Base-by-base conservation (phyloP, 2,113 vertebrate genomes). In the Nothobranchius kuhntae region DNA sequence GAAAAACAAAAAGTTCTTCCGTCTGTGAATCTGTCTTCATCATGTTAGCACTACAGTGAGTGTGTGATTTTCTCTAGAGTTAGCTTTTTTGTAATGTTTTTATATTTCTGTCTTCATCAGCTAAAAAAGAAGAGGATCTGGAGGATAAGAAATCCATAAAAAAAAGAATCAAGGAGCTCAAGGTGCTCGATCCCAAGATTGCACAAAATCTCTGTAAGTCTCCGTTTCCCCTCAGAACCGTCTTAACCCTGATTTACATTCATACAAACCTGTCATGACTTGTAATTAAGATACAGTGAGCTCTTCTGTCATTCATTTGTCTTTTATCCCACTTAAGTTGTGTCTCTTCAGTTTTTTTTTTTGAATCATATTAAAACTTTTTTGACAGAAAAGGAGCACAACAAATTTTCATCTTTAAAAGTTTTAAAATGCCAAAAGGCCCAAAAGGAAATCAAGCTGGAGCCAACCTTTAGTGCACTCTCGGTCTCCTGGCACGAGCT, bases 161-260 rank as follows among this genome's bases (percentile, higher is more conserved):
- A 90, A 99, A 96, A 85, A 92, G 93, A 91, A 96, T 98, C 82
- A 99, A 97, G 86, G 94, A 95, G 88, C 94, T 99, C 61, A 99
- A 98, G 90, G 95, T 99, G 83, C 90, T 99, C 40, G 96, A 99
- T 85, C 91, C 95, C 14, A 99, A 98, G 93, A 95, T 95, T 83
- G 96, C 98, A 8, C 97, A 99, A 89, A 99, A 99, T 88, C 92
- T 99, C 36, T 99, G 97, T 99, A 91, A 95, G 98, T 96, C 77
- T 77, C 50, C 44, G 21, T 63, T 67, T 75, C 59, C 47, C 59
- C 30, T 61, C 17, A 35, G 24, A n/a, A 35, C 40, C 12, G 9
- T 68, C 14, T 15, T 38, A 21, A 24, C 30, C 10, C 57, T 45
- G 42, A 15, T 59, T 38, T 58, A 9, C 3, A 70, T 68, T 78